These are phyloP conservation scores for Gymnobelideus leadbeateri DNA, from an alignment of 2,113 vertebrate genomes.

Conservation along the genomic window DNA sequence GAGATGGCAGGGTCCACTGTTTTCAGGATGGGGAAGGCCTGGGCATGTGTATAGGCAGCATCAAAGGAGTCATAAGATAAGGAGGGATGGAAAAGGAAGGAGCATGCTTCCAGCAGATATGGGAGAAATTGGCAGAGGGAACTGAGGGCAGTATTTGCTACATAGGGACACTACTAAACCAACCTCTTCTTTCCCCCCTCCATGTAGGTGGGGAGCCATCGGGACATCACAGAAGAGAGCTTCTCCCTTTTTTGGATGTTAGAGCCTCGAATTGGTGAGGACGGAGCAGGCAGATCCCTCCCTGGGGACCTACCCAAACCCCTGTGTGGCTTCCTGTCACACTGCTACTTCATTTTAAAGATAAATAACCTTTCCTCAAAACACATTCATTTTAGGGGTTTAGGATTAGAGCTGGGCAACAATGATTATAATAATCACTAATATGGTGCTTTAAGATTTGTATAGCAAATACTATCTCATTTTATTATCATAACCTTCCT, in stretches of 20 bases:
- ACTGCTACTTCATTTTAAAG: background rate
- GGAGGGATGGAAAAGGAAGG: background rate
- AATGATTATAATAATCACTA: background rate
- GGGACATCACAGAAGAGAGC: constrained; percentile 92
- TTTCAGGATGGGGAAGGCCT: background rate
- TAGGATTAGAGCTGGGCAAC: background rate
- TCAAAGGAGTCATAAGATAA: background rate
- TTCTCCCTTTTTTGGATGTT: constrained; percentile 93
- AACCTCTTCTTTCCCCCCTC: background rate
- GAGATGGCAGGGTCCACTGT: background rate
- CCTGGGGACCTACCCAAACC: background rate
- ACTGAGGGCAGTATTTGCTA: background rate
- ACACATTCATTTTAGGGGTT: background rate
- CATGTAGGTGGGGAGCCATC: constrained; percentile 88
- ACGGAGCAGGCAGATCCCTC: fast-evolving
- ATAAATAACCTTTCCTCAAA: background rate
- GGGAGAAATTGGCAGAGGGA: background rate
- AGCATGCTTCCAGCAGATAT: fast-evolving
- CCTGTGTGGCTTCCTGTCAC: background rate
- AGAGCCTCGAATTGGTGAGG: constrained; percentile 91
- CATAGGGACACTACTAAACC: background rate
- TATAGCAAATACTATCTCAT: background rate
- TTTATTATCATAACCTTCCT: background rate
- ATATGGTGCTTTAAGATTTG: background rate
- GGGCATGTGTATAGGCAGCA: background rate